phyloP scores from a whole-genome alignment of 2,797 vertebrate genomes.

The Pseudocheirus occidentalis region DNA sequence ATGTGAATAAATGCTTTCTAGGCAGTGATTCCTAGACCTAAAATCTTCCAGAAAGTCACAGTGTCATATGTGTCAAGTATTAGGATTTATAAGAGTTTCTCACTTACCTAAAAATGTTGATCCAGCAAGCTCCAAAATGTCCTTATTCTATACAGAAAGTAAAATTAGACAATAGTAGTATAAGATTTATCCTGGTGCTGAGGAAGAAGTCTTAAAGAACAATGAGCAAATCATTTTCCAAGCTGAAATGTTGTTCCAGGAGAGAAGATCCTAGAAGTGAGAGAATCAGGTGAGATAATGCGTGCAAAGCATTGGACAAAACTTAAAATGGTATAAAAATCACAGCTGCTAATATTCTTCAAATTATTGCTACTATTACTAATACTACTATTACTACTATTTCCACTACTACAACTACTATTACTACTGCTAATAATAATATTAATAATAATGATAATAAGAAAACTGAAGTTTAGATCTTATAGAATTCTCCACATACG shows the following conservation, averaged over 20 bases:
- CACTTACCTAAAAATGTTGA: neutral
- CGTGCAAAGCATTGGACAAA: neutral
- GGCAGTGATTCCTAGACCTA: neutral
- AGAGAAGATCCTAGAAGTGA: neutral
- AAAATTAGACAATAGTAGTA: neutral
- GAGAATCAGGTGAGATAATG: neutral
- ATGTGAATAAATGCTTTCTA: constrained; percentile 16
- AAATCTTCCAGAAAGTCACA: neutral
- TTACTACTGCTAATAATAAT: too few relatives aligned
- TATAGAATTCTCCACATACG: neutral
- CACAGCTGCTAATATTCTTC: neutral
- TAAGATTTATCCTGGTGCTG: neutral
- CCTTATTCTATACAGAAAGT: neutral
- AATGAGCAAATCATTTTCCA: neutral
- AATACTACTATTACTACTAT: neutral
- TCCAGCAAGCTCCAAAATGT: neutral
- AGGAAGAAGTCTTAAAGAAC: neutral
- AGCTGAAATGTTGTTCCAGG: neutral
- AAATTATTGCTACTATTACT: too few relatives aligned
- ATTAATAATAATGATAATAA: neutral
- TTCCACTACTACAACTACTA: too few relatives aligned
- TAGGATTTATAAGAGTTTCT: constrained; percentile 2
- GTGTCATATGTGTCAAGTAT: neutral
- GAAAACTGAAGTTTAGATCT: neutral
- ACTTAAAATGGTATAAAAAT: neutral